Percentiles rank a stretch among this genome's conserved stretches.
Evolutionary conservation across 2,888 invertebrate genomes (phyloP).

Genomic region (Drosophila pseudotakahashii): DNA sequence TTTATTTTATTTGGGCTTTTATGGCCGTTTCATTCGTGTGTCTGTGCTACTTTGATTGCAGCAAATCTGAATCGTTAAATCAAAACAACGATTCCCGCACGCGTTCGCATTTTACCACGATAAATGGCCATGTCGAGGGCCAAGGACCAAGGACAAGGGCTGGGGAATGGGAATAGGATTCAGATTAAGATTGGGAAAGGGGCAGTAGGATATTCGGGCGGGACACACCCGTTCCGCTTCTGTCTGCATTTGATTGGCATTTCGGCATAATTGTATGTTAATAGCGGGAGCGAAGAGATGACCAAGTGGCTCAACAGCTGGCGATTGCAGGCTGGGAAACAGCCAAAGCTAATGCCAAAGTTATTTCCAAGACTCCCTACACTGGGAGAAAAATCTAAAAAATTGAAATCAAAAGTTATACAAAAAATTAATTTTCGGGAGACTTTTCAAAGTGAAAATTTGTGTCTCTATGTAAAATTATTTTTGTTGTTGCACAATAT

Average conservation of each 20-base stretch:
- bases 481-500: not conserved
- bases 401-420: too few species aligned
- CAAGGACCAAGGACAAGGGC: conserved; percentile 21
- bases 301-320: conserved; percentile 70
- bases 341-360: conserved; percentile 66
- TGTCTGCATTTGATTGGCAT: conserved; percentile 69
- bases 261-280: conserved; percentile 72
- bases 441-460: too few species aligned
- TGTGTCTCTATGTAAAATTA: too few species aligned
- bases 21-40: conserved; percentile 47
- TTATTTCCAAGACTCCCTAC: conserved; percentile 54
- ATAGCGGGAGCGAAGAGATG: conserved; percentile 53
- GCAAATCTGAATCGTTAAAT: conserved; percentile 70
- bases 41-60: conserved; percentile 62
- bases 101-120: conserved; percentile 65
- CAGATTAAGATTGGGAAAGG: too few species aligned
- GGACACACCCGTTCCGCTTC: conserved; percentile 11
- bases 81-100: conserved; percentile 64
- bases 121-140: conserved; percentile 64
- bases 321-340: conserved; percentile 24
- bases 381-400: conserved; percentile 19
- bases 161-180: not conserved
- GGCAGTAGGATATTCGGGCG: not conserved
- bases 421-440: too few species aligned
- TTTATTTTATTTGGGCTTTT: conserved; percentile 30